These are phyloP conservation scores for Vandiemenella viatica DNA, from an alignment of 2,888 invertebrate species.

Conservation along the genomic window DNA sequence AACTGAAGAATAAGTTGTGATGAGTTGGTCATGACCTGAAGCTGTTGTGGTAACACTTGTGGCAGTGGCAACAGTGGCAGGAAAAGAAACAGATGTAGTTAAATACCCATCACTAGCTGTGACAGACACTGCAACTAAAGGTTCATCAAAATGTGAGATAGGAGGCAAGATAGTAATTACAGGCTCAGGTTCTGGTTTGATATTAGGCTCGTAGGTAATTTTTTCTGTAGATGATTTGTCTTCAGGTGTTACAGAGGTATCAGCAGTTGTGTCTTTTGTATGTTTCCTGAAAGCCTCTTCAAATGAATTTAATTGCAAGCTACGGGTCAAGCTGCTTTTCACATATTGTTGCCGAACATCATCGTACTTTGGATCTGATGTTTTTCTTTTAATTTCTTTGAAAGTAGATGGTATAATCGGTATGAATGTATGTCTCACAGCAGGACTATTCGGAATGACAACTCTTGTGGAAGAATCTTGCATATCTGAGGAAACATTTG, in stretches of 20 bases:
- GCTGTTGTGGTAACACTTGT: slow-evolving; percentile 2
- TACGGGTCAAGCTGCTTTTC: slow-evolving; percentile 6
- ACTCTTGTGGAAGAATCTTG: slow-evolving; percentile 1
- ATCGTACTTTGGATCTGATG: not conserved
- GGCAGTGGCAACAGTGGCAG: not conserved
- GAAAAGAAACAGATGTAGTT: slow-evolving; percentile 1
- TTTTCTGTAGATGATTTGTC: not conserved
- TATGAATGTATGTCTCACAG: slow-evolving; percentile 6
- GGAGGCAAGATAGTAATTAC: not conserved
- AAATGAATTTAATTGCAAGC: not conserved
- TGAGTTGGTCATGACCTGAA: not conserved
- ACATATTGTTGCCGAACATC: not conserved
- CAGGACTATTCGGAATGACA: slow-evolving; percentile 7
- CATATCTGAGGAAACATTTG: not conserved
- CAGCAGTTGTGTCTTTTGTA: not conserved
- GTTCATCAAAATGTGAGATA: not conserved
- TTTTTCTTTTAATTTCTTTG: not conserved
- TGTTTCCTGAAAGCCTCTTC: not conserved
- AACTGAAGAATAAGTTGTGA: not conserved
- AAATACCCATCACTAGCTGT: not conserved
- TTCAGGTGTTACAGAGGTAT: not conserved
- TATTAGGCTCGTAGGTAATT: not conserved
- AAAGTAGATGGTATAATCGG: not conserved
- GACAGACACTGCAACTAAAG: not conserved
- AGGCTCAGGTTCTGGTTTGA: not conserved